Evolutionary conservation across 2,113 vertebrate genomes (phyloP), one percentile per base, ranked within the genome.

Genomic region (Columbina picui): DNA sequence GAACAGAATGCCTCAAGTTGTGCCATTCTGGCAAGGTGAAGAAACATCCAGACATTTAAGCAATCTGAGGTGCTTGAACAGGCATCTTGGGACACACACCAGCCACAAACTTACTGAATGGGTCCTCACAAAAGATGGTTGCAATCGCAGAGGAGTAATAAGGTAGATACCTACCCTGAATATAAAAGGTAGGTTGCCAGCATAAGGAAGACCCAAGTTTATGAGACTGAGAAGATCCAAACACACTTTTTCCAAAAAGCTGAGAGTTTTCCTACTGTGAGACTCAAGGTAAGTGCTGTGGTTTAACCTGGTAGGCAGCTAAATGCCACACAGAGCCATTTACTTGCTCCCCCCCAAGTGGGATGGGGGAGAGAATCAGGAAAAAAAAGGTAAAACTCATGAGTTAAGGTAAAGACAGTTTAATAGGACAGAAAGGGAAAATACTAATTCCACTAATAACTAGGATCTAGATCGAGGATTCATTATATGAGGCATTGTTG

Each of bases 401-500:
- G 43, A 9, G 18, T 45, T 45, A 19, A 19, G 43, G 17, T 45
- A 45, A 45, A 45, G 43, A 45, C 18, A 19, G 43, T 45, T 45
- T 45, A 45, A 45, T 19, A 45, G 18, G 18, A 45, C 43, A 45
- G 43, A 45, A 45, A 45, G 43, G 18, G 43, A 45, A 45, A 19
- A 45, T 45, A 19, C 43, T 45, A 45, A 45, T 45, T 19, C 43
- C 19, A 45, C 43, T 45, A 45, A 45, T 45, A 45, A 45, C 19
- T 45, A 45, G 8, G 43, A 45, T 45, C 18, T 45, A 93, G 47
- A 32, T 26, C 34, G 57, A 34, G 17, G 10, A 70, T 75, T 70
- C 14, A 38, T 63, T n/a, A 10, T 21, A 27, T 0, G 1, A 8
- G 12, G 2, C 6, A 60, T 4, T 41, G 39, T 22, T 59, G 15